A percentile compares a stretch with the other conserved stretches of the same genome.
Conservation (phyloP, 2,113 vertebrate species). For the Leptocoma aspasia region DNA sequence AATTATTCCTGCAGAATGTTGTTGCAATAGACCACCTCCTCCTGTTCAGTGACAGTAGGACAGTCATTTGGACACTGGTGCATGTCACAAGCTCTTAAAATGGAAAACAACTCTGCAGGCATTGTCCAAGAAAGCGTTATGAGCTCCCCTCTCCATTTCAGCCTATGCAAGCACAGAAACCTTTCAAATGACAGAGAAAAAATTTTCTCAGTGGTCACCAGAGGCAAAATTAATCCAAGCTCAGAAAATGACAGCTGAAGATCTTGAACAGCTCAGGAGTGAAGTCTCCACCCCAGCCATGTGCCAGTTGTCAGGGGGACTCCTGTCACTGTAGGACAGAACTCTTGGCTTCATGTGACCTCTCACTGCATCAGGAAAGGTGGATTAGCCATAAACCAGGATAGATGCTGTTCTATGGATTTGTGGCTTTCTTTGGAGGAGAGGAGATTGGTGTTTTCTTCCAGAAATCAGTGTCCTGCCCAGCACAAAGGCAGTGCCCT, state of each 20-base stretch:
- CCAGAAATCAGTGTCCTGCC: background rate
- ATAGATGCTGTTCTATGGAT: background rate
- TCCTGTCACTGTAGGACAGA: background rate
- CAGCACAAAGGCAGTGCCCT: slow-evolving; percentile 4
- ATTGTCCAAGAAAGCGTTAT: background rate
- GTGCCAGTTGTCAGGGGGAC: background rate
- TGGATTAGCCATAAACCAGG: background rate
- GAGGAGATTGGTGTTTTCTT: background rate
- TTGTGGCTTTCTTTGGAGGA: background rate
- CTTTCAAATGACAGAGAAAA: background rate
- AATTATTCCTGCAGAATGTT: background rate
- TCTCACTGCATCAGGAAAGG: background rate
- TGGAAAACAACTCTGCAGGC: background rate
- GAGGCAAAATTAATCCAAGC: background rate
- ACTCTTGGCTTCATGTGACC: background rate
- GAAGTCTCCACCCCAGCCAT: background rate
- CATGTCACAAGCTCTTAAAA: background rate
- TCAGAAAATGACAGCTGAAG: background rate
- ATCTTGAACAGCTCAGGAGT: background rate
- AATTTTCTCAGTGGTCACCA: background rate
- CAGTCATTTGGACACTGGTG: background rate
- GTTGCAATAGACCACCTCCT: background rate
- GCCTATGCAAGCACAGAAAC: background rate
- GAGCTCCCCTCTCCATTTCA: background rate
- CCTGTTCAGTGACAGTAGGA: background rate